Evolutionary conservation across 2,888 invertebrate genomes (phyloP), one percentile per base, ranked within the genome.

Genomic region (Spodoptera exigua): DNA sequence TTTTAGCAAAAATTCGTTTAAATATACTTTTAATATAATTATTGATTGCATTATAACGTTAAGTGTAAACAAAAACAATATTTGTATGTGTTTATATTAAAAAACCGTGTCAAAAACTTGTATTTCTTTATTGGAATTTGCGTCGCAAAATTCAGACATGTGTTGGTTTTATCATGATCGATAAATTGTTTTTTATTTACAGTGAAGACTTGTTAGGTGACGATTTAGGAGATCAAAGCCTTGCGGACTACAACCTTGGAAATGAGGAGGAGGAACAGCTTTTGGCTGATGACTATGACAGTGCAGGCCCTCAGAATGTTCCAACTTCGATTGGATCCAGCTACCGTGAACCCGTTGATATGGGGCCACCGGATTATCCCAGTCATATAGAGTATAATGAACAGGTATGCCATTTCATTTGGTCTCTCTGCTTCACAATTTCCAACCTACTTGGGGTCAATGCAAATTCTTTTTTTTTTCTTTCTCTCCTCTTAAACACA

Each of bases 201-300:
- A 94, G 94, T 87, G 94, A 94, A 80, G 94, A 94, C 75, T 89
- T 94, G 76, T 84, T 94, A 72, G 92, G 88, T 57, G 94, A 94
- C 67, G 94, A 94, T 85, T 88, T 93, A 78, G 93, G 92, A 59
- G 94, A 93, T 67, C 93, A 93, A 61, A 93, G 93, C 69, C 89
- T 93, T 34, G 91, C 92, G 2, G 94, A 94, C 71, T 94, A 94
- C 70, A 94, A 94, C 74, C 89, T 94, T 59, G 94, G 94, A 1
- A 93, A 94, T 76, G 94, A 94, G 48, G 94, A 94, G 52, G 94
- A 94, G 61, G 94, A 94, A 37, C 89, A 94, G 67, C 86, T 94
- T 2, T 72, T 94, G 54, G 94, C 94, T 40, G 94, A 94, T 62
- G 94, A 93, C 67, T 93, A 90, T 53, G 93, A 92, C 18, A 82